Evolutionary conservation across 2,797 vertebrate species (phyloP).

Genomic region (Artibeus lituratus): DNA sequence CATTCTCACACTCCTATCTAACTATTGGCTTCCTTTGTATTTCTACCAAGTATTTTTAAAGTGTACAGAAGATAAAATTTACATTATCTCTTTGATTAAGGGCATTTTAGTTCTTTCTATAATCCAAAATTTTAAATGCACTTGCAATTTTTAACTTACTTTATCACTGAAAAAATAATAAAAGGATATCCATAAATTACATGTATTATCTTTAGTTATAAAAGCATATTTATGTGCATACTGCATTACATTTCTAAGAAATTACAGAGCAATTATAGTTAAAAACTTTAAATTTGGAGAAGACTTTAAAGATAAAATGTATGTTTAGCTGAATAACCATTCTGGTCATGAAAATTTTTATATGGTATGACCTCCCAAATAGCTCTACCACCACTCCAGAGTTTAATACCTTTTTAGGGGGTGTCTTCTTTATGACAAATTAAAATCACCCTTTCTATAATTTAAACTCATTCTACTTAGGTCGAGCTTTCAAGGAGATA

Average conservation of each 20-base stretch:
- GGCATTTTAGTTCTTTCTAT: neutral
- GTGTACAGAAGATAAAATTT: neutral
- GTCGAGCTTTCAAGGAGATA: neutral
- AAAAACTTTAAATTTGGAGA: neutral
- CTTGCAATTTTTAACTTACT: conserved; percentile 28
- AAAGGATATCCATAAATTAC: neutral
- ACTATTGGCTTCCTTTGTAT: neutral
- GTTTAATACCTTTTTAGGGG: neutral
- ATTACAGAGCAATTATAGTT: neutral
- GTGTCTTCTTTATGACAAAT: neutral
- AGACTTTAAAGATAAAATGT: neutral
- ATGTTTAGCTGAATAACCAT: neutral
- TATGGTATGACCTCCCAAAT: neutral
- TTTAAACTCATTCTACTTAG: neutral
- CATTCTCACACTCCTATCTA: neutral
- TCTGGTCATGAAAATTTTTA: neutral
- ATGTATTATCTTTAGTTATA: neutral
- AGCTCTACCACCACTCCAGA: neutral
- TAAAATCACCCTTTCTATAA: neutral
- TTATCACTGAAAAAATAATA: conserved; percentile 13
- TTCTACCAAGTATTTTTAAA: conserved; percentile 31
- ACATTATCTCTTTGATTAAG: neutral
- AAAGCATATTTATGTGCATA: neutral
- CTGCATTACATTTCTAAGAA: conserved; percentile 6
- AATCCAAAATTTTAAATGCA: neutral